Percentiles rank a stretch among this genome's conserved stretches.
phyloP scores from a whole-genome alignment of 2,888 invertebrate species.

The Tetanocera ferruginea region DNA sequence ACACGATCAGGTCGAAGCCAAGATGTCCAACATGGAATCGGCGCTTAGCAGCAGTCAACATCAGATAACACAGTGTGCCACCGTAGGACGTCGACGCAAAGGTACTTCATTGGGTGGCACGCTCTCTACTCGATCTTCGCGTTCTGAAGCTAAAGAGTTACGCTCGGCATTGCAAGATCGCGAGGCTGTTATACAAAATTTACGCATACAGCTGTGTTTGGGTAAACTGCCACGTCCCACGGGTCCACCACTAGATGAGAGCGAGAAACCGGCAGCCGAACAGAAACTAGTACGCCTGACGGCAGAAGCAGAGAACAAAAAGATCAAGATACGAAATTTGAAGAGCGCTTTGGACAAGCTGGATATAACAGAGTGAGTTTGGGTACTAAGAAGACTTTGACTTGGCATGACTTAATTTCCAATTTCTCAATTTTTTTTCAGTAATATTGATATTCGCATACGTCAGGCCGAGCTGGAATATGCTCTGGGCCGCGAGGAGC shows the following conservation, averaged over 20 bases:
- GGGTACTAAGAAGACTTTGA: neutral
- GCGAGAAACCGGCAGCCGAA: slow-evolving; percentile 74
- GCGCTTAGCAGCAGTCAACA: slow-evolving; percentile 76
- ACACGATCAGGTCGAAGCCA: slow-evolving; percentile 52
- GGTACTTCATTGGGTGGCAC: slow-evolving; percentile 66
- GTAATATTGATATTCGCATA: slow-evolving; percentile 90
- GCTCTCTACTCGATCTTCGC: slow-evolving; percentile 58
- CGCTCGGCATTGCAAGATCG: slow-evolving; percentile 82
- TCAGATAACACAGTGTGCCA: slow-evolving; percentile 66
- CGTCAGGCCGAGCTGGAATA: slow-evolving; percentile 93
- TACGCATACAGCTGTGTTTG: slow-evolving; percentile 67
- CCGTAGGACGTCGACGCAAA: slow-evolving; percentile 72
- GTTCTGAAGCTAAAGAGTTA: slow-evolving; percentile 74
- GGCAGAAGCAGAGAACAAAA: slow-evolving; percentile 83
- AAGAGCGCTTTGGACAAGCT: slow-evolving; percentile 84
- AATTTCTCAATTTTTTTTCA: slow-evolving; percentile 64
- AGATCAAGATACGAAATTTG: slow-evolving; percentile 84
- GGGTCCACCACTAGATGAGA: slow-evolving; percentile 71
- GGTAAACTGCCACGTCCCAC: slow-evolving; percentile 68
- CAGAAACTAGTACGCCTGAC: slow-evolving; percentile 74
- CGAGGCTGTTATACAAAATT: slow-evolving; percentile 84
- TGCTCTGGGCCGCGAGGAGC: slow-evolving; percentile 88
- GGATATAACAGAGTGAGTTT: slow-evolving; percentile 87
- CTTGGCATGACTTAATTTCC: neutral
- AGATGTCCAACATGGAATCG: slow-evolving; percentile 89